phyloP scores from a whole-genome alignment of 2,113 vertebrate genomes.

The Stegostoma tigrinum region DNA sequence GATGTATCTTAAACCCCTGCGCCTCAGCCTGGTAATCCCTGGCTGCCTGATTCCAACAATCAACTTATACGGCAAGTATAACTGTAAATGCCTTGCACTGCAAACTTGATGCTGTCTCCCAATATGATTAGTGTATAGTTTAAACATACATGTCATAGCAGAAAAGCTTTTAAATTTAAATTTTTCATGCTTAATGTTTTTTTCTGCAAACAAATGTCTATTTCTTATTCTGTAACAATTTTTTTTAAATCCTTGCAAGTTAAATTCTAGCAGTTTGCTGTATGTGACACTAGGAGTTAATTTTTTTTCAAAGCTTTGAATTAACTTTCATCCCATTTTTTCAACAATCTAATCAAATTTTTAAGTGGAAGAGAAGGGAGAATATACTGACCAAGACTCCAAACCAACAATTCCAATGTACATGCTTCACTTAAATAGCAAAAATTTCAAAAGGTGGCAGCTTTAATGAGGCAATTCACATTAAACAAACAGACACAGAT shows the following conservation, averaged over 20 bases:
- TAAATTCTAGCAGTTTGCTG: background rate
- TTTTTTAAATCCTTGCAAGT: background rate
- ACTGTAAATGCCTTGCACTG: no score
- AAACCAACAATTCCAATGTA: background rate
- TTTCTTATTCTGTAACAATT: background rate
- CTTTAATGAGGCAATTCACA: constrained; percentile 21
- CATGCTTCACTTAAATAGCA: constrained; percentile 26
- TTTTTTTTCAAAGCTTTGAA: background rate
- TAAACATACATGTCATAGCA: no score
- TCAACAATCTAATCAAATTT: background rate
- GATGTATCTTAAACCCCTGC: no score
- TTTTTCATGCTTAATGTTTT: background rate
- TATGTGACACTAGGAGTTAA: background rate
- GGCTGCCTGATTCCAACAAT: no score
- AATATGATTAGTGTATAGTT: no score
- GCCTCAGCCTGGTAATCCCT: no score
- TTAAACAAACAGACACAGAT: constrained; percentile 5
- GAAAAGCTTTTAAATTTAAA: background rate
- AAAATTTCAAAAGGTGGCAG: constrained; percentile 12
- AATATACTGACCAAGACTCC: background rate
- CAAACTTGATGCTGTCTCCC: no score
- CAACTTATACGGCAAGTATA: no score
- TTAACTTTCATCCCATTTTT: constrained; percentile 6
- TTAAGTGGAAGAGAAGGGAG: background rate
- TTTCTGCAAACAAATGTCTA: background rate